A percentile compares a stretch with the other conserved stretches of the same genome.
Conservation (phyloP, 2,888 invertebrate species). For the Pheosia gnoma region DNA sequence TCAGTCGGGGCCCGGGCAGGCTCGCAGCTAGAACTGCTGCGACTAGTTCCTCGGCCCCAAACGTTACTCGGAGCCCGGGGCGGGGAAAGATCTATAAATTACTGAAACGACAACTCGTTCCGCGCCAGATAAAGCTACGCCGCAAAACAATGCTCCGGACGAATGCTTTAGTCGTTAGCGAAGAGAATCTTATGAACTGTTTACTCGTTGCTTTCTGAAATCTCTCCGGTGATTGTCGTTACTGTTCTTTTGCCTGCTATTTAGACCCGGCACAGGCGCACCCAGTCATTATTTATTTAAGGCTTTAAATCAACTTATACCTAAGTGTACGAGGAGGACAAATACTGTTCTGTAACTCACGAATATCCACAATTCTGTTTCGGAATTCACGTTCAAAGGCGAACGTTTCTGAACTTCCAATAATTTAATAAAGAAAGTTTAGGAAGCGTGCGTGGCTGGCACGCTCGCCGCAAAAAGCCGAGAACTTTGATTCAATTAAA, state of each 20-base stretch:
- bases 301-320: conserved; percentile 37
- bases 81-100: conserved; percentile 81
- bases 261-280: conserved; percentile 29
- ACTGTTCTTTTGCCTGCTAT: conserved; percentile 49
- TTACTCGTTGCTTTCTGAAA: conserved; percentile 64
- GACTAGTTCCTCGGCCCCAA: conserved; percentile 60
- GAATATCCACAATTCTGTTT: conserved; percentile 74
- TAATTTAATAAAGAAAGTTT: conserved; percentile 84
- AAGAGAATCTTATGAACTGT: conserved; percentile 74
- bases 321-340: conserved; percentile 44
- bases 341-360: conserved; percentile 64
- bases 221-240: conserved; percentile 52
- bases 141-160: conserved; percentile 79
- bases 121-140: conserved; percentile 79
- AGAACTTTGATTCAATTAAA: conserved; percentile 84
- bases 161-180: conserved; percentile 74
- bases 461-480: conserved; percentile 82
- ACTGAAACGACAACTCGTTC: conserved; percentile 81
- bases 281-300: conserved; percentile 39
- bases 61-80: conserved; percentile 70
- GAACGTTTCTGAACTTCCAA: conserved; percentile 81
- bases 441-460: conserved; percentile 80
- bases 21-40: conserved; percentile 41
- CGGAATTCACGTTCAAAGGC: conserved; percentile 76
- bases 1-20: conserved; percentile 51